These are phyloP conservation scores for Brachyalestes nurse DNA, from an alignment of 2,797 vertebrate genomes.

Conservation along the genomic window DNA sequence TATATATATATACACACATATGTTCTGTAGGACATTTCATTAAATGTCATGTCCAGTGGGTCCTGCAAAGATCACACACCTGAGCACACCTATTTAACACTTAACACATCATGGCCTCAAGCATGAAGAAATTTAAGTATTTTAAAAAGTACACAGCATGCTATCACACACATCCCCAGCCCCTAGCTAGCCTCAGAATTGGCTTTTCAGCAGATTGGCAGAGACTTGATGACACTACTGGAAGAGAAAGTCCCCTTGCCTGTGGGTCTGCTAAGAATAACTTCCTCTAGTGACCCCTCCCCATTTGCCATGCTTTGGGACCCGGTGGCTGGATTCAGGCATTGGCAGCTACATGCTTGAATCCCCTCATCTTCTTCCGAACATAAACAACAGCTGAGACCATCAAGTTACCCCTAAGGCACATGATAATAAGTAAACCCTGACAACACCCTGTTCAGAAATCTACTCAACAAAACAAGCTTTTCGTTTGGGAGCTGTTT, in stretches of 20 bases:
- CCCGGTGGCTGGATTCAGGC: constrained; percentile 12
- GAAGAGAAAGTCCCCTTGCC: constrained; percentile 12
- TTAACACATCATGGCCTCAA: constrained; percentile 1
- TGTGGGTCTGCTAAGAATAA: constrained; percentile 36
- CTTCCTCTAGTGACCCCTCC: constrained; percentile 31
- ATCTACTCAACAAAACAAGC: neutral
- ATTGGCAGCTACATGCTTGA: constrained; percentile 14
- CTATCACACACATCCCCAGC: constrained; percentile 19
- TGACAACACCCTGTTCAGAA: neutral
- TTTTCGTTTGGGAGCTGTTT: neutral
- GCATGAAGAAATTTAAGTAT: neutral
- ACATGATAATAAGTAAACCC: neutral
- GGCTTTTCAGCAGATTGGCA: constrained; percentile 17
- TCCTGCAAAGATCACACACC: neutral
- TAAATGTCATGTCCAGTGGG: too few relatives aligned
- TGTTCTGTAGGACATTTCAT: too few relatives aligned
- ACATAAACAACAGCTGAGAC: constrained; percentile 17
- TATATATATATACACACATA: too few relatives aligned
- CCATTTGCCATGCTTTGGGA: constrained; percentile 21
- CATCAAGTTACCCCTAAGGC: neutral
- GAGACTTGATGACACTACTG: constrained; percentile 5
- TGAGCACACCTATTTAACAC: neutral
- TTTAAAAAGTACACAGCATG: constrained; percentile 19
- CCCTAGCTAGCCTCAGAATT: constrained; percentile 14
- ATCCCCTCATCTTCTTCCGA: neutral